phyloP scores from a whole-genome alignment of 2,888 invertebrate genomes.

The Petrolisthes manimaculis region DNA sequence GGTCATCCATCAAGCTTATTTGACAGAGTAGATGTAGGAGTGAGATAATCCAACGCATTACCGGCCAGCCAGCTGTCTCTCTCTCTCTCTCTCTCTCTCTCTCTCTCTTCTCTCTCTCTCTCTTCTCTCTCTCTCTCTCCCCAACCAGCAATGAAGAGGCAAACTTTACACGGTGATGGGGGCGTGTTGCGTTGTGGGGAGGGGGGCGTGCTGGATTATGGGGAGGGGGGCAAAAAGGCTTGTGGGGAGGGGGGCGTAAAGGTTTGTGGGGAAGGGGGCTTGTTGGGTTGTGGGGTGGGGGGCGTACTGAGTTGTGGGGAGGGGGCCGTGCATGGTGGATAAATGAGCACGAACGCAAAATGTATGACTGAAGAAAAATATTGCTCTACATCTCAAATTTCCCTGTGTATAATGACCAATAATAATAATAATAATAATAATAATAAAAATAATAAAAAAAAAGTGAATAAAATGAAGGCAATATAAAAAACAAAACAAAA shows the following conservation, averaged over 20 bases:
- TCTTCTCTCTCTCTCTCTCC: background rate
- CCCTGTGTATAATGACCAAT: too few species aligned
- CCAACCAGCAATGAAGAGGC: too few species aligned
- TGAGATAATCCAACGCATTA: slow-evolving; percentile 42
- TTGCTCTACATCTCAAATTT: too few species aligned
- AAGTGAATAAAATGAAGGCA: too few species aligned
- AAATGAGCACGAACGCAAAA: too few species aligned
- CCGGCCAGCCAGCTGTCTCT: slow-evolving; percentile 8
- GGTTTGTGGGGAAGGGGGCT: background rate
- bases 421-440: too few species aligned
- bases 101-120: background rate
- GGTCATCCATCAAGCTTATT: slow-evolving; percentile 48
- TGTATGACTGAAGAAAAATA: too few species aligned
- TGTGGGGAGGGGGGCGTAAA: background rate
- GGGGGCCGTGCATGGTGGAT: too few species aligned
- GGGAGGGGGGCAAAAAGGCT: background rate
- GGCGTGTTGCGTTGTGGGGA: background rate
- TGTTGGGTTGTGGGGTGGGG: background rate
- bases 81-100: background rate
- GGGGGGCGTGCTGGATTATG: background rate
- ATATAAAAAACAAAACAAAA: too few species aligned
- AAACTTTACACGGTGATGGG: background rate
- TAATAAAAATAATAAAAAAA: too few species aligned
- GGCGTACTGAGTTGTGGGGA: background rate
- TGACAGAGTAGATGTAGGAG: slow-evolving; percentile 38